Evolutionary conservation across 2,113 vertebrate species (phyloP).

Genomic region (Lepisosteus oculatus): DNA sequence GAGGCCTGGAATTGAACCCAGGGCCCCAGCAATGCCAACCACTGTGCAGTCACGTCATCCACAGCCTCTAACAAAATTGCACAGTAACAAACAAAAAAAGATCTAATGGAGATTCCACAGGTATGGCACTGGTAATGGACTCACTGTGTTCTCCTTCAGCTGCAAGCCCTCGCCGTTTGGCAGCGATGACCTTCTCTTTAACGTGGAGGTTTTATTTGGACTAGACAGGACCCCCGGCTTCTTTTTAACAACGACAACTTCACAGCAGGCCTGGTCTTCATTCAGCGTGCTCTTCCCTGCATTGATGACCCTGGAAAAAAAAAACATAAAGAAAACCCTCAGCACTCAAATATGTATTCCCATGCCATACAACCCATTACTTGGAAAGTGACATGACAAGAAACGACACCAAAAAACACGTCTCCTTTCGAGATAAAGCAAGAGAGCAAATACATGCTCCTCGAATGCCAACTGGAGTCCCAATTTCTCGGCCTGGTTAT

Average conservation of each 20-base stretch:
- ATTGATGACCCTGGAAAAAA: slow-evolving; percentile 84
- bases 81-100: too few species aligned
- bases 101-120: too few species aligned
- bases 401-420: too few species aligned
- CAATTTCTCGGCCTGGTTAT: too few species aligned
- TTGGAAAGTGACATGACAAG: background rate
- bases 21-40: too few species aligned
- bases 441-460: too few species aligned
- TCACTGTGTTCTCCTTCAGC: slow-evolving; percentile 75
- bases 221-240: slow-evolving; percentile 68
- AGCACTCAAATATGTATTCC: background rate
- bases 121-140: slow-evolving; percentile 24
- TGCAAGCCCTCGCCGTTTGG: slow-evolving; percentile 86
- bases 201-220: slow-evolving; percentile 71
- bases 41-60: too few species aligned
- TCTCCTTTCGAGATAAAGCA: too few species aligned
- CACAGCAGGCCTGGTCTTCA: slow-evolving; percentile 96
- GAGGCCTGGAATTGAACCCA: too few species aligned
- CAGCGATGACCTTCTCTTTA: slow-evolving; percentile 83
- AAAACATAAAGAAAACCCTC: slow-evolving; percentile 14
- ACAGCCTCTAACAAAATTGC: too few species aligned
- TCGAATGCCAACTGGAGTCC: too few species aligned
- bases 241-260: slow-evolving; percentile 84
- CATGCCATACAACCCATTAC: background rate
- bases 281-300: slow-evolving; percentile 94